Evolutionary conservation across 2,113 vertebrate species (phyloP).

Genomic region (Ciconia boyciana): DNA sequence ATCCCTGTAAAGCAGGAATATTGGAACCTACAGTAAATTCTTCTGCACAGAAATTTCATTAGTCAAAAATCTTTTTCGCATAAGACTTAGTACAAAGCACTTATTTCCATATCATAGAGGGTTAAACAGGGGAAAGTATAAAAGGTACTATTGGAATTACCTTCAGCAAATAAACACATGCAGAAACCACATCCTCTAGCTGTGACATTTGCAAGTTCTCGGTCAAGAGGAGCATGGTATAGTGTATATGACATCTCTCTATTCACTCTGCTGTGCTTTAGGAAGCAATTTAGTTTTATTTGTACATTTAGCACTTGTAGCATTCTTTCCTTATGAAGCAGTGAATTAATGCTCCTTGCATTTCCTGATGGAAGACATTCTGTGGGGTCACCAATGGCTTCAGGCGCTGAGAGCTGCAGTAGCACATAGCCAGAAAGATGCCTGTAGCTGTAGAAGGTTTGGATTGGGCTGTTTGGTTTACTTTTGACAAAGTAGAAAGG

Average conservation of each 20-base stretch:
- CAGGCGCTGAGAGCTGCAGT: not conserved
- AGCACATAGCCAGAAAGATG: not conserved
- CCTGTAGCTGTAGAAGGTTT: not conserved
- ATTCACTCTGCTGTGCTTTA: not conserved
- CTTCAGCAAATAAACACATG: not conserved
- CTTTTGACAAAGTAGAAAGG: not conserved
- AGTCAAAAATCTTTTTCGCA: not conserved
- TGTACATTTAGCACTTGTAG: not conserved
- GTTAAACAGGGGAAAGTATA: not conserved
- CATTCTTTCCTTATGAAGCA: not conserved
- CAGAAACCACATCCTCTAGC: not conserved
- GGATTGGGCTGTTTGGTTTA: not conserved
- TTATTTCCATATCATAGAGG: slow-evolving; percentile 5
- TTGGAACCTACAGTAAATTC: slow-evolving; percentile 1
- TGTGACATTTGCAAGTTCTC: not conserved
- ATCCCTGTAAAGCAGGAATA: not conserved
- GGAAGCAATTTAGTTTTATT: slow-evolving; percentile 16
- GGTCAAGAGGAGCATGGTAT: not conserved
- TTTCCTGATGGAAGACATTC: not conserved
- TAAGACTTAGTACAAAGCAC: slow-evolving; percentile 21
- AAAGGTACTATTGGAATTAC: not conserved
- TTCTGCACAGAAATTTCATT: not conserved
- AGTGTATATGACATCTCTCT: not conserved
- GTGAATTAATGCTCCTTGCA: slow-evolving; percentile 18
- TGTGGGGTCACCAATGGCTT: not conserved